A percentile compares a stretch with the other conserved stretches of the same genome.
phyloP scores from a whole-genome alignment of 2,797 vertebrate genomes.

The Sebastes melanostomus region DNA sequence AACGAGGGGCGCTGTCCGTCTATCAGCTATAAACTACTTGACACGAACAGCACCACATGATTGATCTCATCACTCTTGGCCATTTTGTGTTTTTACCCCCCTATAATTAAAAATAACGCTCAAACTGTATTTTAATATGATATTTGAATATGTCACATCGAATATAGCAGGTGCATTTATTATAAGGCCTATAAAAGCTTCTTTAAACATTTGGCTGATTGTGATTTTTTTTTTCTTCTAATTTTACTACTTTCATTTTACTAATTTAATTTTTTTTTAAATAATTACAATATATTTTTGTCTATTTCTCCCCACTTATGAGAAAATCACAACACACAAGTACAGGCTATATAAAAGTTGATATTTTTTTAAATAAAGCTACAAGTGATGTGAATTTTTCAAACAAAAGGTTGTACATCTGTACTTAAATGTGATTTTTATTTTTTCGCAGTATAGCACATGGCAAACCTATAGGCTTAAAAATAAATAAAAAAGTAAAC shows the following conservation, averaged over 20 bases:
- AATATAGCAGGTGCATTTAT: slow-evolving; percentile 32
- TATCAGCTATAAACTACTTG: slow-evolving; percentile 69
- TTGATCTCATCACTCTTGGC: slow-evolving; percentile 71
- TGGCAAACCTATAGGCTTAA: background rate
- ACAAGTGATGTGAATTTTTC: slow-evolving; percentile 26
- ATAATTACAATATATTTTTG: background rate
- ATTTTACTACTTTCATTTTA: background rate
- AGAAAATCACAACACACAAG: background rate
- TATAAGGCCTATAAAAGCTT: slow-evolving; percentile 19
- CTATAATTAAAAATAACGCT: slow-evolving; percentile 62
- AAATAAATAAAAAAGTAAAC: slow-evolving; percentile 2
- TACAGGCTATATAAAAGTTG: background rate
- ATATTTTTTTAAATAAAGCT: slow-evolving; percentile 3
- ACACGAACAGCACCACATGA: slow-evolving; percentile 63
- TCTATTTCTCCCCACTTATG: background rate
- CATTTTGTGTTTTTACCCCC: slow-evolving; percentile 55
- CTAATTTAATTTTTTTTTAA: background rate
- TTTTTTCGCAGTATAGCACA: background rate
- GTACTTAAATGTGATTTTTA: background rate
- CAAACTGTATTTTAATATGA: slow-evolving; percentile 52
- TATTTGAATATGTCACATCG: slow-evolving; percentile 45
- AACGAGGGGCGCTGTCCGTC: slow-evolving; percentile 84
- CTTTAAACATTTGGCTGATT: slow-evolving; percentile 12
- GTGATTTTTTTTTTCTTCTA: background rate
- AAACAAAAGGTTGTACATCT: background rate